These are phyloP conservation scores for Urosaurus nigricauda DNA, from an alignment of 2,797 vertebrate genomes.

Conservation along the genomic window DNA sequence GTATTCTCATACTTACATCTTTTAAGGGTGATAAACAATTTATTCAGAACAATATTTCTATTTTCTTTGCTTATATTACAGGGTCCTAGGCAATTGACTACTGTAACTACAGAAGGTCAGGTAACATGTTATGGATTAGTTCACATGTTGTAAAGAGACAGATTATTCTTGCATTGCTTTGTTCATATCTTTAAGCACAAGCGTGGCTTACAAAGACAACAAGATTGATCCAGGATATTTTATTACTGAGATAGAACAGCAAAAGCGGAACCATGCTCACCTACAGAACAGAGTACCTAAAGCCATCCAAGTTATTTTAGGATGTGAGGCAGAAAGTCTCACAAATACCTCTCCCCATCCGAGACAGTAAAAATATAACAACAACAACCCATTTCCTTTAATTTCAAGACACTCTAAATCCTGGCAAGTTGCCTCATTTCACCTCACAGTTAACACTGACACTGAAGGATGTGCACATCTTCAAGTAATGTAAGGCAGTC, in stretches of 20 bases:
- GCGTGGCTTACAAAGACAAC: background rate
- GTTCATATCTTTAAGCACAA: background rate
- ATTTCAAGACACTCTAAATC: background rate
- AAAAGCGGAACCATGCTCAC: background rate
- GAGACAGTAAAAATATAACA: background rate
- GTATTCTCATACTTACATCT: background rate
- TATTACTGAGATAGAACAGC: background rate
- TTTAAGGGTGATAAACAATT: slow-evolving; percentile 9
- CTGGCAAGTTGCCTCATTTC: background rate
- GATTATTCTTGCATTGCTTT: background rate
- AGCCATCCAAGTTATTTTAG: background rate
- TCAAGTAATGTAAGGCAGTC: background rate
- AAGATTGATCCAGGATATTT: background rate
- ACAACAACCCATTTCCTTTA: background rate
- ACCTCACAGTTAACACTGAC: background rate
- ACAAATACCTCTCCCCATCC: background rate
- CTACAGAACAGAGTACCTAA: background rate
- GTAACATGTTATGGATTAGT: background rate
- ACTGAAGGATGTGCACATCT: background rate
- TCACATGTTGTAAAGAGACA: background rate
- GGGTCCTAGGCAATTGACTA: background rate
- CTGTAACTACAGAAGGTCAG: background rate
- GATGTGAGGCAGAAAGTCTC: background rate
- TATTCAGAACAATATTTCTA: slow-evolving; percentile 9
- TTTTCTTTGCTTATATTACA: slow-evolving; percentile 16